These are phyloP conservation scores for Drosophila sp. DNA, from an alignment of 1,140 invertebrate species.

Conservation along the genomic window DNA sequence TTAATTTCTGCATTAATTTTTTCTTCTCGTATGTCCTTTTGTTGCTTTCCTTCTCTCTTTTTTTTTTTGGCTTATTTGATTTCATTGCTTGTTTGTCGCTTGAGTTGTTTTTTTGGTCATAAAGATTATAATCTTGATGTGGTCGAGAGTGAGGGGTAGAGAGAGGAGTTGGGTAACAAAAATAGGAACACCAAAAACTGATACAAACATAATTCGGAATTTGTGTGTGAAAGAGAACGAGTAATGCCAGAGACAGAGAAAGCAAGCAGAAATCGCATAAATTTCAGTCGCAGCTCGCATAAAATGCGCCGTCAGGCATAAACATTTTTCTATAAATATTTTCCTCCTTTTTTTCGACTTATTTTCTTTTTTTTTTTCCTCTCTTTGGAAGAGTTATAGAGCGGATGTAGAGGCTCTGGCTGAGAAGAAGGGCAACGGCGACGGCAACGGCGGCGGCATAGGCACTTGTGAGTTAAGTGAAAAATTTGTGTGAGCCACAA, in stretches of 20 bases:
- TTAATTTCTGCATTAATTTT: neutral
- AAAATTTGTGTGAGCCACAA: conserved; percentile 41
- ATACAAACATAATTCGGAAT: conserved; percentile 16
- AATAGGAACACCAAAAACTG: conserved; percentile 31
- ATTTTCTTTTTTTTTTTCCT: neutral
- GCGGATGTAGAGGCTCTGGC: neutral
- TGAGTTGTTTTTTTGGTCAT: conserved; percentile 33
- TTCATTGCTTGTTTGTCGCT: conserved; percentile 46
- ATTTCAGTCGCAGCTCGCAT: conserved; percentile 50
- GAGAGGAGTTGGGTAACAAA: conserved; percentile 35
- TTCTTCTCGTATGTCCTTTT: neutral
- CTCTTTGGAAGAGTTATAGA: conserved; percentile 40
- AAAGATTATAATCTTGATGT: conserved; percentile 62
- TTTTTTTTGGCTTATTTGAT: conserved; percentile 46
- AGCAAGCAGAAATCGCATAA: conserved; percentile 42
- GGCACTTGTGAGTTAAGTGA: conserved; percentile 40
- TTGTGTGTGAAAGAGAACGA: conserved; percentile 9
- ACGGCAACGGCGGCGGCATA: neutral
- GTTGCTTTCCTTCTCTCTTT: neutral
- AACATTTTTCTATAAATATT: conserved; percentile 59
- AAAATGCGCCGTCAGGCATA: conserved; percentile 45
- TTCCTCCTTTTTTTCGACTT: conserved; percentile 27
- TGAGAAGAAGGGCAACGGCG: neutral
- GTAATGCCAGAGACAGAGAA: conserved; percentile 18
- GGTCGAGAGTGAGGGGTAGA: conserved; percentile 21